Conservation (phyloP, 2,888 invertebrate genomes). For the Calliopum simillimum region DNA sequence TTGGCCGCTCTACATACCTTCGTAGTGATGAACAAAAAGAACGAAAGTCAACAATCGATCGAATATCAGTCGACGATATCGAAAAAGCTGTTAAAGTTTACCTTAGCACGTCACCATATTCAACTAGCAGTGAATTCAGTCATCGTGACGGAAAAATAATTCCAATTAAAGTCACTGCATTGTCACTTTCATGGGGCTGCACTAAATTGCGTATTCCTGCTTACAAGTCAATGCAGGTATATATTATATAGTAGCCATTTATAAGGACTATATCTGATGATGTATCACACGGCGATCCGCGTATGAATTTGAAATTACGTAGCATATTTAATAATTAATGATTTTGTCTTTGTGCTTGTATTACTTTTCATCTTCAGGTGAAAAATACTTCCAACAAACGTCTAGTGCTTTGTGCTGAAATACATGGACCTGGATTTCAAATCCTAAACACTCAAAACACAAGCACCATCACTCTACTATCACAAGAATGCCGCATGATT, state of each 20-base stretch:
- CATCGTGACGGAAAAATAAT: constrained; percentile 62
- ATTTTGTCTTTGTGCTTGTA: no score
- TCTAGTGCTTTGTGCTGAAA: constrained; percentile 70
- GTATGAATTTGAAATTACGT: no score
- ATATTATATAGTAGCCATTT: constrained; percentile 33
- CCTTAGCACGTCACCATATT: constrained; percentile 62
- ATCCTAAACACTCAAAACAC: constrained; percentile 57
- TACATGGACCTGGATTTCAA: constrained; percentile 69
- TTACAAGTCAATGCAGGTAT: constrained; percentile 69
- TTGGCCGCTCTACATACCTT: no score
- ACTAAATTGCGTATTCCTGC: constrained; percentile 70
- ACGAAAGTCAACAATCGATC: no score
- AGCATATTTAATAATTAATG: no score
- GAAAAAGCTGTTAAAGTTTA: constrained; percentile 36
- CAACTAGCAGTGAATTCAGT: constrained; percentile 64
- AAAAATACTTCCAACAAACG: constrained; percentile 72
- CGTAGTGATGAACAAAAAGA: no score
- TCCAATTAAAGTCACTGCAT: constrained; percentile 71
- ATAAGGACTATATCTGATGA: constrained; percentile 51
- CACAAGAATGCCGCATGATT: constrained; percentile 71
- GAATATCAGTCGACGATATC: no score
- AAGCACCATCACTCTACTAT: constrained; percentile 68
- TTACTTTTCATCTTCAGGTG: constrained; percentile 37
- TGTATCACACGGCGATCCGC: no score
- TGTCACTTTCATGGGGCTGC: constrained; percentile 73